phyloP scores from a whole-genome alignment of 2,113 vertebrate species.

The Anguilla rostrata region DNA sequence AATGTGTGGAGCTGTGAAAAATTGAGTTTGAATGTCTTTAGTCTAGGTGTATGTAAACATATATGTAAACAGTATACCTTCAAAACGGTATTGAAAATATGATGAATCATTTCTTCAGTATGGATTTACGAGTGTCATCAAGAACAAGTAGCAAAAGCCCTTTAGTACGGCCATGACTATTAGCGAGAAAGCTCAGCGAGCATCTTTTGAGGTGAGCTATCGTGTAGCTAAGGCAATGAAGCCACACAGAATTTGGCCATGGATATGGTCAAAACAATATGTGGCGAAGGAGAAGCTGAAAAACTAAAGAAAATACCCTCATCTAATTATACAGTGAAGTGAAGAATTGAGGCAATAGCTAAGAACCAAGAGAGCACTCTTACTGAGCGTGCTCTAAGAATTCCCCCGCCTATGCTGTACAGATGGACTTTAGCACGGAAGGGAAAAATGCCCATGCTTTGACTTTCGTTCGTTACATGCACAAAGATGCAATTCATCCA shows the following conservation, averaged over 20 bases:
- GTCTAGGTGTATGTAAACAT: too few relatives aligned
- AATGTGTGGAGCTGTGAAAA: too few relatives aligned
- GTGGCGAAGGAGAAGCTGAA: conserved; percentile 13
- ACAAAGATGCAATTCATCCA: conserved; percentile 12
- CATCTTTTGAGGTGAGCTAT: not conserved
- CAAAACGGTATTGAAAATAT: too few relatives aligned
- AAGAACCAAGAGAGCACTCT: conserved; percentile 19
- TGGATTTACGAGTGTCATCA: too few relatives aligned
- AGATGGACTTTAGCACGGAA: conserved; percentile 24
- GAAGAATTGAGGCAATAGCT: conserved; percentile 16
- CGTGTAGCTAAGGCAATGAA: conserved; percentile 6
- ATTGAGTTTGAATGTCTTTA: too few relatives aligned
- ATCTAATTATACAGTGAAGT: conserved; percentile 20
- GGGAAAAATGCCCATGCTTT: conserved; percentile 13
- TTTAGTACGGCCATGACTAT: conserved; percentile 5
- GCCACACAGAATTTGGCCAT: conserved; percentile 8
- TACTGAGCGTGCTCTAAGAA: not conserved
- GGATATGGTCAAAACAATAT: conserved; percentile 18
- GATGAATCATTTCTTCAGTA: too few relatives aligned
- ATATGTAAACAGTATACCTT: too few relatives aligned
- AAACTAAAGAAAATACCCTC: conserved; percentile 11
- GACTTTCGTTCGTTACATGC: conserved; percentile 22
- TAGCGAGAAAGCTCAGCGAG: not conserved
- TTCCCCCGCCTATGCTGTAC: conserved; percentile 24
- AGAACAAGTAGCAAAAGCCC: not conserved